Percentiles rank a stretch among this genome's conserved stretches.
These are phyloP conservation scores for Plectropomus leopardus DNA, from an alignment of 2,113 vertebrate genomes.

Conservation along the genomic window DNA sequence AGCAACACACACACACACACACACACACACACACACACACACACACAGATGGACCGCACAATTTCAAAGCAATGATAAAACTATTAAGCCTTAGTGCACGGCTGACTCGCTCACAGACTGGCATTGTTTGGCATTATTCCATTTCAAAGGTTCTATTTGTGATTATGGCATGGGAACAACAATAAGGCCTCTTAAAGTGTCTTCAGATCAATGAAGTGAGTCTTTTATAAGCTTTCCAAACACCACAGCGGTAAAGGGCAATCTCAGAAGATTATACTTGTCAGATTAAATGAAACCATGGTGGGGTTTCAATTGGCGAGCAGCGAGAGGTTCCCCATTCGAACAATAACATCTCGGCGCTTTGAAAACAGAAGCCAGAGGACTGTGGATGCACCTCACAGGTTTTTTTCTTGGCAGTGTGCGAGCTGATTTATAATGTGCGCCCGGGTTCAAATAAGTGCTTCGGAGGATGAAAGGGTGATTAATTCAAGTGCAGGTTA, in stretches of 20 bases:
- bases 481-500: slow-evolving; percentile 44
- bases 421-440: slow-evolving; percentile 12
- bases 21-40: slow-evolving; percentile 4
- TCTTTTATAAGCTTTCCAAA: slow-evolving; percentile 71
- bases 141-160: slow-evolving; percentile 59
- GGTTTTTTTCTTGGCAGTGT: background rate
- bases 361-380: slow-evolving; percentile 15
- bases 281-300: slow-evolving; percentile 70
- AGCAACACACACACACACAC: background rate
- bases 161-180: slow-evolving; percentile 48
- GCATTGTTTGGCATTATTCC: slow-evolving; percentile 64
- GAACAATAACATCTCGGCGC: slow-evolving; percentile 29
- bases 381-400: background rate
- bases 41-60: slow-evolving; percentile 16
- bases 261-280: slow-evolving; percentile 70
- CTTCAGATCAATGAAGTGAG: slow-evolving; percentile 71
- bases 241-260: slow-evolving; percentile 60
- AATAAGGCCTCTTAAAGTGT: slow-evolving; percentile 55
- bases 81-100: slow-evolving; percentile 45
- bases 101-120: slow-evolving; percentile 45
- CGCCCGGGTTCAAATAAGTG: slow-evolving; percentile 11
- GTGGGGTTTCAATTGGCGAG: slow-evolving; percentile 48
- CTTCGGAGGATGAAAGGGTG: slow-evolving; percentile 5
- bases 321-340: slow-evolving; percentile 14
- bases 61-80: slow-evolving; percentile 43